Evolutionary conservation across 2,113 vertebrate genomes (phyloP), one percentile per base, ranked within the genome.

Genomic region (Pitta sordida): DNA sequence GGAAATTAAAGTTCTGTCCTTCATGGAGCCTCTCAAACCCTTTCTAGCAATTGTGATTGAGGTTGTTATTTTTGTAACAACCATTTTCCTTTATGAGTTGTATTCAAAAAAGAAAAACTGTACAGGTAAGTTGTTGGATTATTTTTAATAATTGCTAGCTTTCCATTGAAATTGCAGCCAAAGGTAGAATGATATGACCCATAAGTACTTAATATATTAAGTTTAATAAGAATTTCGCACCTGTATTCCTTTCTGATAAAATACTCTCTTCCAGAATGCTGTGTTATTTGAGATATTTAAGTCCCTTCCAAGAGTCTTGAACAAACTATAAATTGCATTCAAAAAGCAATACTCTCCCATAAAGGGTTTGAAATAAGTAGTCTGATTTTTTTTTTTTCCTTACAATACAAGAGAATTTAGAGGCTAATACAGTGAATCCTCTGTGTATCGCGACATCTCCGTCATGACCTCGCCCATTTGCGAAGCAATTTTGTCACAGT

Each of bases 21-120:
- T 98, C 49, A 17, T 93, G 26, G 98, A 97, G 65, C 99, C 99
- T n/a, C 97, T 99, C 74, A 99, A 98, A 86, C 98, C 98, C 2
- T 99, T 99, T 88, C 7, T 99, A 8, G 98, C 65, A 63, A 96
- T 99, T 74, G 68, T 98, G 63, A 91, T 88, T 8, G 99, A 99
- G 83, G 99, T 99, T 27, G 13, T 96, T 21, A 0, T 98, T 49
- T 92, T 99, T 51, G 98, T 99, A 52, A 44, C 96, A 14, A 3
- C 95, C 29, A 98, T 99, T 90, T 94, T 98, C 34, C 79, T 98
- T 44, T 99, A 81, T 27, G 99, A 99, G 96, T 53, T 92, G 4
- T 93, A 91, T 49, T 98, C 89, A 0, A 97, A 98, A 49, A 98
- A 71, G 95, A 97, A 91, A 58, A 70, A 65, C 5, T 1, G 7